phyloP scores from a whole-genome alignment of 2,888 invertebrate genomes.

The Cynaeus angustus region DNA sequence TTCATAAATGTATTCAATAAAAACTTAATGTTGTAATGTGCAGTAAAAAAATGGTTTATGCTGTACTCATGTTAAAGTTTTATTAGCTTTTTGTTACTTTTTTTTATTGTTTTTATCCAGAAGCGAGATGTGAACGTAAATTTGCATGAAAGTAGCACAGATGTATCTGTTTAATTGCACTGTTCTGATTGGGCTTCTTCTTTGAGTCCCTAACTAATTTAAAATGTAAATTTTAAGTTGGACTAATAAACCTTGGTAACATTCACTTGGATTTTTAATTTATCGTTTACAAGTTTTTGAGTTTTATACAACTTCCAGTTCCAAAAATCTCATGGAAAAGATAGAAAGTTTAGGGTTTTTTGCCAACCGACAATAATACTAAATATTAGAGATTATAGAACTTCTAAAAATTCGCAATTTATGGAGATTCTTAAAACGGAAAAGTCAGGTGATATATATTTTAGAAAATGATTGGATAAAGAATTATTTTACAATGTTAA shows the following conservation, averaged over 20 bases:
- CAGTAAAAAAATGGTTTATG: slow-evolving; percentile 35
- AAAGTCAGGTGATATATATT: no score
- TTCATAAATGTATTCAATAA: slow-evolving; percentile 31
- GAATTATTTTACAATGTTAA: no score
- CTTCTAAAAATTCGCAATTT: no score
- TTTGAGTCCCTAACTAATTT: slow-evolving; percentile 34
- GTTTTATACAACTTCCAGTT: no score
- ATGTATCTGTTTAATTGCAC: slow-evolving; percentile 40
- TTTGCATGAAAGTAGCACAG: slow-evolving; percentile 42
- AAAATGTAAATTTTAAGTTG: slow-evolving; percentile 25
- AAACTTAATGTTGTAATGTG: slow-evolving; percentile 46
- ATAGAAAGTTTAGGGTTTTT: no score
- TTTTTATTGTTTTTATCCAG: slow-evolving; percentile 12
- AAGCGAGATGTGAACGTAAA: slow-evolving; percentile 26
- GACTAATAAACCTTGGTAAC: slow-evolving; percentile 23
- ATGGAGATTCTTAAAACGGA: no score
- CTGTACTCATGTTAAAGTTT: slow-evolving; percentile 40
- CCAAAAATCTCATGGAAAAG: no score
- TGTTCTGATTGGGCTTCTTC: slow-evolving; percentile 16
- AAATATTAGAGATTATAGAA: no score
- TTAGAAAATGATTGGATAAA: no score
- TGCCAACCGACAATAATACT: no score
- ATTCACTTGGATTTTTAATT: slow-evolving; percentile 3
- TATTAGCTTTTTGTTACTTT: slow-evolving; percentile 21
- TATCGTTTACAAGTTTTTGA: no score